Conservation (phyloP, 2,113 vertebrate species). For the Loxodonta africana region DNA sequence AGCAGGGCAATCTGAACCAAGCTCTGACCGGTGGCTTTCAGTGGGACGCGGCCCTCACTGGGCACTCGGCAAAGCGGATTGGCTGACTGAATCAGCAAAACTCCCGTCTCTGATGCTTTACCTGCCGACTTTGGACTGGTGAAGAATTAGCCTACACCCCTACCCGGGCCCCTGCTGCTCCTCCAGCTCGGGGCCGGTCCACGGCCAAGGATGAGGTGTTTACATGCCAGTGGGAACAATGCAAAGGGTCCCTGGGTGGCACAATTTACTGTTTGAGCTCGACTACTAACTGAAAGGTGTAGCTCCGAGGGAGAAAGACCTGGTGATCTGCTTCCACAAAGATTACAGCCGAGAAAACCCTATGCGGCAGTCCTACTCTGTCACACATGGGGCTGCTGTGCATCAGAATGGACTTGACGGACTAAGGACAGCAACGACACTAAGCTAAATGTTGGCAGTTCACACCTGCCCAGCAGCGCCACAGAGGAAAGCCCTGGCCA, state of each 20-base stretch:
- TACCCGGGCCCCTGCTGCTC: not conserved
- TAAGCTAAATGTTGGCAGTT: not conserved
- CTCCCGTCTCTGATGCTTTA: accelerated
- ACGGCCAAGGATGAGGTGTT: accelerated
- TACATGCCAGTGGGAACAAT: accelerated
- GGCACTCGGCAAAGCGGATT: not conserved
- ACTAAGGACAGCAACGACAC: not conserved
- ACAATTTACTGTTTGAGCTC: too few relatives aligned
- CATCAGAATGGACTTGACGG: not conserved
- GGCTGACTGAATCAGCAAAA: accelerated
- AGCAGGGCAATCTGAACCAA: accelerated
- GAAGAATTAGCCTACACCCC: too few relatives aligned
- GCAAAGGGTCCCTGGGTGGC: too few relatives aligned
- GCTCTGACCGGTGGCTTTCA: too few relatives aligned
- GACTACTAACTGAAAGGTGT: too few relatives aligned
- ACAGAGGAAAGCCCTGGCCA: not conserved
- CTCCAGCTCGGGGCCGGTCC: not conserved
- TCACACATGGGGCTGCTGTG: too few relatives aligned
- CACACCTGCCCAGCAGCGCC: not conserved
- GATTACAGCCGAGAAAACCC: too few relatives aligned
- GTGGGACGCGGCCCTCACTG: not conserved
- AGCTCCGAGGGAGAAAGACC: too few relatives aligned
- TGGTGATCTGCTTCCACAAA: too few relatives aligned
- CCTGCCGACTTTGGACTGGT: accelerated
- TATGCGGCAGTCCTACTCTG: too few relatives aligned